These are phyloP conservation scores for Drosophila asahinai DNA, from an alignment of 1,140 invertebrate species.

Conservation along the genomic window DNA sequence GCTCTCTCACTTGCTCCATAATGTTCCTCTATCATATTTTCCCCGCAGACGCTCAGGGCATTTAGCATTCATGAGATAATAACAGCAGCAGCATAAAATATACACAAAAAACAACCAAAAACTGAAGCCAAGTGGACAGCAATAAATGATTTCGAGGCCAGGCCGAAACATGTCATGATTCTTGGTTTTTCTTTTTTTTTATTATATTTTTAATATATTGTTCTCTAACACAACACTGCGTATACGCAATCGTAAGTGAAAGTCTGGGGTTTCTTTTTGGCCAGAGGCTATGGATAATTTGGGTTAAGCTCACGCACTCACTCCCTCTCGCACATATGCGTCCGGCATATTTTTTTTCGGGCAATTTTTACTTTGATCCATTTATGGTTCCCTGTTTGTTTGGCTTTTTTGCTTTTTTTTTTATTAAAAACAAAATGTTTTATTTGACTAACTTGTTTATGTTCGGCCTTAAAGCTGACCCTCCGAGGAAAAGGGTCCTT, in stretches of 20 bases:
- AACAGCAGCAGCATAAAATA: conserved; percentile 42
- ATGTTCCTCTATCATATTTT: conserved; percentile 33
- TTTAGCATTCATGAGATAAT: conserved; percentile 84
- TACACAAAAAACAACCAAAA: conserved; percentile 11
- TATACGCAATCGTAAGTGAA: conserved; percentile 79
- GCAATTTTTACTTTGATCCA: conserved; percentile 77
- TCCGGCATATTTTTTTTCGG: conserved; percentile 45
- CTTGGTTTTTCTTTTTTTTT: conserved; percentile 30
- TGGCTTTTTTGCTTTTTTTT: conserved; percentile 51
- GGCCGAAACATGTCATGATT: conserved; percentile 57
- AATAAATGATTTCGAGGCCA: conserved; percentile 72
- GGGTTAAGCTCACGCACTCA: conserved; percentile 46
- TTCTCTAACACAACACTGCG: conserved; percentile 63
- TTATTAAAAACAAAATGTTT: conserved; percentile 83
- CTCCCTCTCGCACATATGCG: conserved; percentile 13
- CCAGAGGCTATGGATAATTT: conserved; percentile 77
- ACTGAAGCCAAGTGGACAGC: conserved; percentile 69
- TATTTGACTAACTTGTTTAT: conserved; percentile 68
- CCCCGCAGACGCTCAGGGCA: conserved; percentile 53
- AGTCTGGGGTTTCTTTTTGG: conserved; percentile 42
- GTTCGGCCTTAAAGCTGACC: conserved; percentile 50
- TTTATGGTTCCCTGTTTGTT: conserved; percentile 65
- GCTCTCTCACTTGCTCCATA: conserved; percentile 14
- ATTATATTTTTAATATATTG: conserved; percentile 11
- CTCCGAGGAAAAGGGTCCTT: conserved; percentile 38